phyloP scores from a whole-genome alignment of 2,797 vertebrate species.

The Gallinago solitaria region DNA sequence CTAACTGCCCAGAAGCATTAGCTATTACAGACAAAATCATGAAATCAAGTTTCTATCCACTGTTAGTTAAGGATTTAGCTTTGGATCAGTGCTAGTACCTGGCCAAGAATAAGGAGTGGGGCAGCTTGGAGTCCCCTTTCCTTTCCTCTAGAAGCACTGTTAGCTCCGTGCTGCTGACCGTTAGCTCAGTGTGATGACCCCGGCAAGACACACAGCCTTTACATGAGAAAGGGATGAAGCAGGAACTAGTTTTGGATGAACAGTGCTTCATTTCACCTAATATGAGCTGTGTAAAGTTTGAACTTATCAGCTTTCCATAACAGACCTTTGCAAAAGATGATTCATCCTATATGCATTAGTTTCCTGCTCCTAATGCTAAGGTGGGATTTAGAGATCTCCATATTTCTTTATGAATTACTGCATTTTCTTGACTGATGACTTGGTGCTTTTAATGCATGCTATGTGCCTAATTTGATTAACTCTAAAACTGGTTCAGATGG shows the following conservation, averaged over 20 bases:
- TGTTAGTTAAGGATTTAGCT: not conserved
- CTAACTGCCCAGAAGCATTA: not conserved
- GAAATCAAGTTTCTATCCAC: not conserved
- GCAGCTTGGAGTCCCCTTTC: not conserved
- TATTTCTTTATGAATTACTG: not conserved
- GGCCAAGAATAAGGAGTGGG: not conserved
- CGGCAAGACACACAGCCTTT: rapidly evolving
- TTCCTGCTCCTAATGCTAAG: not conserved
- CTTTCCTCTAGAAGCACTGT: not conserved
- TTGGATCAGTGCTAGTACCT: not conserved
- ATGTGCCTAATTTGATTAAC: not conserved
- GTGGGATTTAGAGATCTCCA: not conserved
- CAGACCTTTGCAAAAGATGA: not conserved
- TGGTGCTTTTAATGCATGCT: not conserved
- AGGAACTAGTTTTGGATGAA: not conserved
- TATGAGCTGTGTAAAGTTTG: not conserved
- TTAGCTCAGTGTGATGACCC: not conserved
- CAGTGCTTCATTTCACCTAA: not conserved
- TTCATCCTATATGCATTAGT: not conserved
- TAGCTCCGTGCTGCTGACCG: not conserved
- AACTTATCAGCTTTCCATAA: not conserved
- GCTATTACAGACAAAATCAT: not conserved
- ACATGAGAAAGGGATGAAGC: not conserved
- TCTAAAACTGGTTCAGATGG: not conserved
- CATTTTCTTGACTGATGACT: not conserved